phyloP scores from a whole-genome alignment of 2,797 vertebrate species.

The Gouania willdenowi region DNA sequence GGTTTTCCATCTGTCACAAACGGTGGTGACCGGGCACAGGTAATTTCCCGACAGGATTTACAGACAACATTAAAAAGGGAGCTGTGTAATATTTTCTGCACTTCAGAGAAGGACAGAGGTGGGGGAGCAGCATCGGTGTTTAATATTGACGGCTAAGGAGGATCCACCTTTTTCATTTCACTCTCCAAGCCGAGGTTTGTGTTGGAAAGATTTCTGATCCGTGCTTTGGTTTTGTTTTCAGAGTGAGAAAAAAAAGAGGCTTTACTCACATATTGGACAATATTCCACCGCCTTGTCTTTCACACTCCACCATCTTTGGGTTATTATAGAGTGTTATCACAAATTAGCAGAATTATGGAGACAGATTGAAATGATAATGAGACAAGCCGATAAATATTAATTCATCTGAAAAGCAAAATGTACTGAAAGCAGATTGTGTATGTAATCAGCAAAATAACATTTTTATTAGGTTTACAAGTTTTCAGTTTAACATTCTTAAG shows the following conservation, averaged over 20 bases:
- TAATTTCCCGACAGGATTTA: slow-evolving; percentile 76
- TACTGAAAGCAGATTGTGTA: too few species aligned
- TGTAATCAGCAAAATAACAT: too few species aligned
- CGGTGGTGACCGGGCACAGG: slow-evolving; percentile 51
- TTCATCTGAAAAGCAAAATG: too few species aligned
- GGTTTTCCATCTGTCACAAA: slow-evolving; percentile 73
- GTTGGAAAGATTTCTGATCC: slow-evolving; percentile 4
- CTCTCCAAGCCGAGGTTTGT: slow-evolving; percentile 3
- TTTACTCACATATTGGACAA: not conserved
- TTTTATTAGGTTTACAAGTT: too few species aligned
- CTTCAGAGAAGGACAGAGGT: slow-evolving; percentile 28
- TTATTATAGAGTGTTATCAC: too few species aligned
- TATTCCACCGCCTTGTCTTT: too few species aligned
- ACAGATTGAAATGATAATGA: too few species aligned
- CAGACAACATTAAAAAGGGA: slow-evolving; percentile 68
- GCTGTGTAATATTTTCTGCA: slow-evolving; percentile 51
- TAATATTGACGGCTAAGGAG: slow-evolving; percentile 16
- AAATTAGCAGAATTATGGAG: too few species aligned
- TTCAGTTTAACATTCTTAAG: too few species aligned
- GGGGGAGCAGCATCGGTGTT: slow-evolving; percentile 5
- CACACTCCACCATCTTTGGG: too few species aligned
- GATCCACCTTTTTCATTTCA: slow-evolving; percentile 24
- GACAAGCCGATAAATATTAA: too few species aligned
- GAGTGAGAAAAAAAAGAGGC: not conserved
- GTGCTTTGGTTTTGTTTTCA: not conserved